Percentiles rank a stretch among this genome's conserved stretches.
These are phyloP conservation scores for Tribolium madens DNA, from an alignment of 1,140 invertebrate genomes.

Conservation along the genomic window DNA sequence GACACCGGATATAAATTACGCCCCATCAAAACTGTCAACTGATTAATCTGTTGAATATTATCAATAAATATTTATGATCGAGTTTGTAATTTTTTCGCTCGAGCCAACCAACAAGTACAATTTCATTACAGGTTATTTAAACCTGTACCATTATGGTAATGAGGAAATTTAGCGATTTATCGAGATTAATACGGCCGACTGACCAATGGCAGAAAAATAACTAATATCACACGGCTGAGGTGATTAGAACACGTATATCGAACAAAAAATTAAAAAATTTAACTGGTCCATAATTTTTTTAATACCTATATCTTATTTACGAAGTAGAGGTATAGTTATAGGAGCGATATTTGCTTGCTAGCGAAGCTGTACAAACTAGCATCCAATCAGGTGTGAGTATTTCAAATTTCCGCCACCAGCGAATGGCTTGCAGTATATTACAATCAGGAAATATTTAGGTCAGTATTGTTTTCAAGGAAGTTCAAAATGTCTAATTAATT, in stretches of 20 bases:
- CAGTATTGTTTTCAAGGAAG: not conserved
- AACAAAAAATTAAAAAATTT: too few relatives aligned
- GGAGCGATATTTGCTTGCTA: too few relatives aligned
- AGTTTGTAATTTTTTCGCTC: conserved; percentile 6
- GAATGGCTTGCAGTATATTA: too few relatives aligned
- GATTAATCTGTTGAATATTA: conserved; percentile 36
- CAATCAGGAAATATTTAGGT: not conserved
- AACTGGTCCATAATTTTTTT: too few relatives aligned
- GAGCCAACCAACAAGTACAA: not conserved
- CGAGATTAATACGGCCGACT: conserved; percentile 12
- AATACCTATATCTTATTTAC: too few relatives aligned
- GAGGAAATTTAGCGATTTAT: conserved; percentile 22
- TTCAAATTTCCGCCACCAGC: too few relatives aligned
- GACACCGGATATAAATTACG: conserved; percentile 40
- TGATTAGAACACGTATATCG: not conserved
- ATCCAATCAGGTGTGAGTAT: too few relatives aligned
- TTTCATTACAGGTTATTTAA: conserved; percentile 31
- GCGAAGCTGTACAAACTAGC: too few relatives aligned
- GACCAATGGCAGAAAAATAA: not conserved
- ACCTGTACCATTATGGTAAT: conserved; percentile 34
- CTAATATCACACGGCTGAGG: not conserved
- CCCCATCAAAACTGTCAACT: conserved; percentile 33
- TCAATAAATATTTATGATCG: conserved; percentile 34
- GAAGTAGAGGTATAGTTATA: too few relatives aligned
- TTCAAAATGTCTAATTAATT: not conserved